Percentiles rank a stretch among this genome's conserved stretches.
Conservation (phyloP, 2,113 vertebrate genomes). For the Oriolus oriolus region DNA sequence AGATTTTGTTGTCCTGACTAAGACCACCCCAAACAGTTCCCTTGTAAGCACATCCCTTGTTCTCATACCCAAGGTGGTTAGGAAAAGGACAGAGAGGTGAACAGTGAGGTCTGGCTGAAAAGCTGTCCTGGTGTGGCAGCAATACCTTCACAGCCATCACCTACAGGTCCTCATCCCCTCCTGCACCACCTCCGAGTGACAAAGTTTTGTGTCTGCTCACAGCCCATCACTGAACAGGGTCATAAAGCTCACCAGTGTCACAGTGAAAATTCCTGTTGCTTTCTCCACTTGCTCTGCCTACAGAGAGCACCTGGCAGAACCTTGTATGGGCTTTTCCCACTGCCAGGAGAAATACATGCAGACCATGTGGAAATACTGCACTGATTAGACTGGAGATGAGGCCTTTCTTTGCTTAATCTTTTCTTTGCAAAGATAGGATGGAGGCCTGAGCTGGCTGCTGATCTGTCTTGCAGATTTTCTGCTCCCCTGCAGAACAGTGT, state of each 20-base stretch:
- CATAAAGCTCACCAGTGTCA: not conserved
- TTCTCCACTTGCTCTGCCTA: not conserved
- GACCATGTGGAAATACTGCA: not conserved
- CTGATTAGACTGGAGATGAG: not conserved
- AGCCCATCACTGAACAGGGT: not conserved
- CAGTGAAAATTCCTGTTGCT: not conserved
- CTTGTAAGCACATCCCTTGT: not conserved
- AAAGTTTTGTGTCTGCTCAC: not conserved
- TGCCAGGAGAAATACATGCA: not conserved
- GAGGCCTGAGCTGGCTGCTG: not conserved
- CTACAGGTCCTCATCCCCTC: not conserved
- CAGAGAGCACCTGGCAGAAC: not conserved
- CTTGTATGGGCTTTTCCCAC: rapidly evolving
- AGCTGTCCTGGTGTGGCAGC: not conserved
- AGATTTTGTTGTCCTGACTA: not conserved
- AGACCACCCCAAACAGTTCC: not conserved
- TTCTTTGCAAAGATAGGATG: not conserved
- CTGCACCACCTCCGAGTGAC: not conserved
- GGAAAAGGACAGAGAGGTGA: not conserved
- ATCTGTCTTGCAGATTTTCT: not conserved
- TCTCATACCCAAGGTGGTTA: not conserved
- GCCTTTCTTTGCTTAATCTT: not conserved
- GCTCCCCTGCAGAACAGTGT: not conserved
- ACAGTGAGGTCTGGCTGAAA: not conserved
- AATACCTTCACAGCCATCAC: not conserved